These are phyloP conservation scores for Nymphalis c-album DNA, from an alignment of 2,888 invertebrate genomes.

Conservation along the genomic window DNA sequence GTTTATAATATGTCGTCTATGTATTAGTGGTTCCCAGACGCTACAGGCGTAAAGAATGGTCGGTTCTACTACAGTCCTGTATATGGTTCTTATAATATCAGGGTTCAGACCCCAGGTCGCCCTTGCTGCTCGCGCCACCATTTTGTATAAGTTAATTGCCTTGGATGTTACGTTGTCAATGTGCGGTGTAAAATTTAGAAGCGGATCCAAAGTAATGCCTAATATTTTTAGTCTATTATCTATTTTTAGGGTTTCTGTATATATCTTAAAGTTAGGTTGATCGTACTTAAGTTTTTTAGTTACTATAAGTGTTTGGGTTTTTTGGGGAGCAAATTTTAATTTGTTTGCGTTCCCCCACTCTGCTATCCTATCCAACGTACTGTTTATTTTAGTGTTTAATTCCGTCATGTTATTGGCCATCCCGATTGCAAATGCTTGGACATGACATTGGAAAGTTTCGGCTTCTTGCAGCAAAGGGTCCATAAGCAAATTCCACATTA, in stretches of 20 bases:
- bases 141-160: background rate
- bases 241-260: background rate
- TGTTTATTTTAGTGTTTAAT: no score
- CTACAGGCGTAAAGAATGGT: background rate
- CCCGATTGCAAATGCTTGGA: background rate
- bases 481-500: no score
- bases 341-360: background rate
- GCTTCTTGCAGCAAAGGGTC: background rate
- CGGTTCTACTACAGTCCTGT: no score
- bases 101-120: conserved; percentile 1
- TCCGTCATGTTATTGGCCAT: no score
- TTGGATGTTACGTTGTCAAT: background rate
- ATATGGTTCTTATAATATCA: no score
- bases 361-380: no score
- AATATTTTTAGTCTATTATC: background rate
- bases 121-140: background rate
- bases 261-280: background rate
- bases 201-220: background rate
- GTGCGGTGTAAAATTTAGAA: background rate
- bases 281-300: background rate
- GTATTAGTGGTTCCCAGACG: background rate
- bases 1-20: background rate
- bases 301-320: no score
- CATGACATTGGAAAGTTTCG: background rate
- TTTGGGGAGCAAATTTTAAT: no score